phyloP scores from a whole-genome alignment of 2,113 vertebrate species.

The Monopterus albus region DNA sequence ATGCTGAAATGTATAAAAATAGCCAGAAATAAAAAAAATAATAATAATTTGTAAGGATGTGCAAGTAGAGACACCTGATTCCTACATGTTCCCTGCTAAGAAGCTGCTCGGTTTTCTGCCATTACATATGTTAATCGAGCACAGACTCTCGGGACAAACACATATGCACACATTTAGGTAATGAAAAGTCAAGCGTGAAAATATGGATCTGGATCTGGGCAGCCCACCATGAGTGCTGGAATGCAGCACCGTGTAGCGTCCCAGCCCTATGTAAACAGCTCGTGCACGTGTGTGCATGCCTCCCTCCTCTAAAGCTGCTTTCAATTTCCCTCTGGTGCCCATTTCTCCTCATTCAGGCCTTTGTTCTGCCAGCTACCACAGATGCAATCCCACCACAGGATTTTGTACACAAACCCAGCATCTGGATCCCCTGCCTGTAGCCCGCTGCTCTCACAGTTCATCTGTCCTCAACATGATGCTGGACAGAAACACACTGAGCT shows the following conservation, averaged over 20 bases:
- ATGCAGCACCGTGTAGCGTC: constrained; percentile 71
- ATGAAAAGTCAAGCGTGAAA: constrained; percentile 78
- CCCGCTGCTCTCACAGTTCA: constrained; percentile 55
- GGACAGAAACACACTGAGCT: constrained; percentile 42
- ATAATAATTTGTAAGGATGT: too few relatives aligned
- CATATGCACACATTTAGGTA: constrained; percentile 65
- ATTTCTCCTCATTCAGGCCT: constrained; percentile 72
- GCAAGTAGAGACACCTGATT: not conserved
- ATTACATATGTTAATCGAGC: constrained; percentile 29
- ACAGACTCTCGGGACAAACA: constrained; percentile 28
- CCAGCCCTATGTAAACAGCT: constrained; percentile 78
- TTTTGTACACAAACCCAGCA: constrained; percentile 77
- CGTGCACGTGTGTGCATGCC: constrained; percentile 70
- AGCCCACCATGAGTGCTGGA: constrained; percentile 80
- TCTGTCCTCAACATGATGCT: constrained; percentile 50
- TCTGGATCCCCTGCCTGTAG: constrained; percentile 51
- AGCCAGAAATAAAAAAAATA: constrained; percentile 31
- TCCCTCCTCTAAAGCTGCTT: constrained; percentile 71
- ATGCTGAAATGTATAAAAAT: constrained; percentile 37
- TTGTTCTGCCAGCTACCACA: constrained; percentile 74
- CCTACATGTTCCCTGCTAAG: constrained; percentile 15
- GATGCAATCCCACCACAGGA: constrained; percentile 72
- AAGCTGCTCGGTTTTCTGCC: constrained; percentile 9
- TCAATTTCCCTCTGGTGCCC: constrained; percentile 74
- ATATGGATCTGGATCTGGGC: constrained; percentile 74